Evolutionary conservation across 64 coral and sea anemone species (phyloP).

Genomic region (Orbicella faveolata): DNA sequence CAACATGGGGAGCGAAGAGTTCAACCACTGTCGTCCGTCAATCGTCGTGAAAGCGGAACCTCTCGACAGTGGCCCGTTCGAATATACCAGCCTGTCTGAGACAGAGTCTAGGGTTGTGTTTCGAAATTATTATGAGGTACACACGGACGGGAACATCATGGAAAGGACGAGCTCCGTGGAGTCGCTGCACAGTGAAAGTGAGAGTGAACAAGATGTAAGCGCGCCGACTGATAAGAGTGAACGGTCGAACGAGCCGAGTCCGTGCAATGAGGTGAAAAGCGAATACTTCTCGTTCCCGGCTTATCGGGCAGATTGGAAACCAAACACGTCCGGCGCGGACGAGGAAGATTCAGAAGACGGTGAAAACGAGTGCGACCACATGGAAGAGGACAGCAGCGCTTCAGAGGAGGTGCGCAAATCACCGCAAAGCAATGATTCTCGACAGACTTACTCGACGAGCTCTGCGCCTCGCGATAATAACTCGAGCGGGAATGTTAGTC

Average conservation of each 20-base stretch:
- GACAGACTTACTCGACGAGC: background rate
- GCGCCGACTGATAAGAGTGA: background rate
- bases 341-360: conserved; percentile 24
- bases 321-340: background rate
- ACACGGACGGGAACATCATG: conserved; percentile 3
- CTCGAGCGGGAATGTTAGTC: background rate
- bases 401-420: conserved; percentile 24
- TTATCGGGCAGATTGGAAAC: conserved; percentile 51
- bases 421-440: background rate
- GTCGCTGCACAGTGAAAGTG: background rate
- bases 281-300: conserved; percentile 69
- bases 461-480: conserved; percentile 1
- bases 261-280: conserved; percentile 8
- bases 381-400: background rate
- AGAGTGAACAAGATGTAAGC: background rate
- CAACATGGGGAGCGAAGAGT: conserved; percentile 25
- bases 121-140: conserved; percentile 47
- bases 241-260: background rate
- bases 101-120: conserved; percentile 36
- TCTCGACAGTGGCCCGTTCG: background rate
- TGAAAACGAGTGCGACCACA: background rate
- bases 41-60: conserved; percentile 40
- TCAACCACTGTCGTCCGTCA: conserved; percentile 14
- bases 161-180: conserved; percentile 32
- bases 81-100: conserved; percentile 38